These are phyloP conservation scores for Chloroclysta siterata DNA, from an alignment of 2,888 invertebrate genomes.

Conservation along the genomic window DNA sequence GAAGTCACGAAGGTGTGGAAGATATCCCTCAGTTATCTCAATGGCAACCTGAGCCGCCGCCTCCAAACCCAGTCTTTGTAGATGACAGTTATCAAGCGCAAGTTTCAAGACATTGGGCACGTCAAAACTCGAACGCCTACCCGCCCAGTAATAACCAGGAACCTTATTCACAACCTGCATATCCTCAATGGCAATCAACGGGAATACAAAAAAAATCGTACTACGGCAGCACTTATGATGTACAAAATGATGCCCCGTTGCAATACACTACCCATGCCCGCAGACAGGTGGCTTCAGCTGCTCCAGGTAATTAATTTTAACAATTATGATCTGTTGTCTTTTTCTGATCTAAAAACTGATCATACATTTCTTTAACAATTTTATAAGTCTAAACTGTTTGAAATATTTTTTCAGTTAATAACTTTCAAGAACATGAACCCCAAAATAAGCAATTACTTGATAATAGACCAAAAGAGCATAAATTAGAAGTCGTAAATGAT, in stretches of 20 bases:
- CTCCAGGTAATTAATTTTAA: constrained; percentile 7
- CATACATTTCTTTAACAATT: too few relatives aligned
- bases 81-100: constrained; percentile 4
- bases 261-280: not conserved
- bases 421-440: not conserved
- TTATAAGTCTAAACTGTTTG: too few relatives aligned
- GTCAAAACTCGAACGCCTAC: constrained; percentile 6
- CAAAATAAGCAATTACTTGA: constrained; percentile 6
- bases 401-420: constrained; percentile 10
- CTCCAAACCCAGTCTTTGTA: not conserved
- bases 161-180: not conserved
- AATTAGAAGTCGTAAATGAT: constrained; percentile 12
- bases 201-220: constrained; percentile 1
- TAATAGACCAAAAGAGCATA: constrained; percentile 12
- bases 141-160: not conserved
- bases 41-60: constrained; percentile 1
- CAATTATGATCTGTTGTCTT: too few relatives aligned
- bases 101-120: constrained; percentile 12
- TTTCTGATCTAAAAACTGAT: too few relatives aligned
- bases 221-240: constrained; percentile 3
- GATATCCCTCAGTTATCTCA: not conserved
- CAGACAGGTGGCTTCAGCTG: not conserved
- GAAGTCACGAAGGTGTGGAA: constrained; percentile 1
- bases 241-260: constrained; percentile 1
- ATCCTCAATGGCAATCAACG: constrained; percentile 7